phyloP scores from a whole-genome alignment of 1,140 invertebrate species.

The Lucilia cuprina region DNA sequence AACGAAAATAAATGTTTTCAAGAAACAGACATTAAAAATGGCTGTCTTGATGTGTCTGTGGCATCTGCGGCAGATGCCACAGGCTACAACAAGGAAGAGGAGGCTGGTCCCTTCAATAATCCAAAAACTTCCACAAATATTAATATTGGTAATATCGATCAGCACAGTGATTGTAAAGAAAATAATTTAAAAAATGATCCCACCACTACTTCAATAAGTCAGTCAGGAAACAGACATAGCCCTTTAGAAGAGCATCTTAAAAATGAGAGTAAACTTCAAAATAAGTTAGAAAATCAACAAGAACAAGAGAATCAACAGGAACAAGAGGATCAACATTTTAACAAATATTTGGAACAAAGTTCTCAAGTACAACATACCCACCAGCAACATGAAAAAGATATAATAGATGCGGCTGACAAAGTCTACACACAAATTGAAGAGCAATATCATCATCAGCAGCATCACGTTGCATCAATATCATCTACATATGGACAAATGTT shows the following conservation, averaged over 20 bases:
- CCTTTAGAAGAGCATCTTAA: neutral
- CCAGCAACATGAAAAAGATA: slow-evolving; percentile 39
- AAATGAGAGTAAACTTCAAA: neutral
- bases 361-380: neutral
- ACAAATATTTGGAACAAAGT: neutral
- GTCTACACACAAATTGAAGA: slow-evolving; percentile 49
- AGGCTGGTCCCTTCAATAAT: neutral
- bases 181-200: neutral
- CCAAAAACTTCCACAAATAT: no score
- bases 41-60: no score
- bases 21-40: neutral
- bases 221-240: neutral
- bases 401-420: slow-evolving; percentile 44
- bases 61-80: neutral
- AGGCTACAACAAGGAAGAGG: no score
- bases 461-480: neutral
- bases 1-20: no score
- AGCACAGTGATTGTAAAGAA: neutral
- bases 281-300: neutral
- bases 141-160: neutral
- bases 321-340: neutral
- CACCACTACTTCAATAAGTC: neutral
- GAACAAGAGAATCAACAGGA: neutral
- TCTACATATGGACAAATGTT: neutral
- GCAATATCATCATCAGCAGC: slow-evolving; percentile 48